These are phyloP conservation scores for Creontiades dilutus DNA, from an alignment of 2,888 invertebrate species.

Conservation along the genomic window DNA sequence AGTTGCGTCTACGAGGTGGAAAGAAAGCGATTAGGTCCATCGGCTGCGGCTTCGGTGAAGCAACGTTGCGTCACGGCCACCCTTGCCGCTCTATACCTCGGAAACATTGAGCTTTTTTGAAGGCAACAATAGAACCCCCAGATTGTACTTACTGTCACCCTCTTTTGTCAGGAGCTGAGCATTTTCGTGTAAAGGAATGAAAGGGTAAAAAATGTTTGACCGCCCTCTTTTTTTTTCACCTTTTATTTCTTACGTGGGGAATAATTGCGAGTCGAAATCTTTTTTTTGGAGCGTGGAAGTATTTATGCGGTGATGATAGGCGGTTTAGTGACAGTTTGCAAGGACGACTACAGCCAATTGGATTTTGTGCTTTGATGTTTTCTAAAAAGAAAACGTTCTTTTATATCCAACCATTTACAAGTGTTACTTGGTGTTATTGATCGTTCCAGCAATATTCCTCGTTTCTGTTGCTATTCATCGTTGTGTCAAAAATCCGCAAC, in stretches of 20 bases:
- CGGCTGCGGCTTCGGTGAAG: slow-evolving; percentile 24
- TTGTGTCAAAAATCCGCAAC: too few relatives aligned
- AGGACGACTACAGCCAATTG: not conserved
- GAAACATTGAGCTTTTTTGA: not conserved
- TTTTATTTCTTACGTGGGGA: not conserved
- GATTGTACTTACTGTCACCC: not conserved
- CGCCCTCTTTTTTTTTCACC: not conserved
- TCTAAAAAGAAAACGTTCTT: not conserved
- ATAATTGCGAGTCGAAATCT: not conserved
- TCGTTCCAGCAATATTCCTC: too few relatives aligned
- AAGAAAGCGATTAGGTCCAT: slow-evolving; percentile 56
- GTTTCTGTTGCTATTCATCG: too few relatives aligned
- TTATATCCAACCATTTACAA: not conserved
- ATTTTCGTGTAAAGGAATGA: not conserved
- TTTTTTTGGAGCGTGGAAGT: not conserved
- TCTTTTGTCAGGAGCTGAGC: not conserved
- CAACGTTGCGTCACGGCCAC: slow-evolving; percentile 27
- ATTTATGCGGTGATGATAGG: not conserved
- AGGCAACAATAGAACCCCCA: not conserved
- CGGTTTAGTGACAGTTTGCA: not conserved
- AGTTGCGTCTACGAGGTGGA: slow-evolving; percentile 48
- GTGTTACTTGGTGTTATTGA: too few relatives aligned
- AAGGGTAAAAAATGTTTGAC: not conserved
- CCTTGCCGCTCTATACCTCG: not conserved
- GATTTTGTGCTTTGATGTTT: slow-evolving; percentile 2